These are phyloP conservation scores for Pocillopora meandrina DNA, from an alignment of 92 coral and sea anemone species.

Conservation along the genomic window DNA sequence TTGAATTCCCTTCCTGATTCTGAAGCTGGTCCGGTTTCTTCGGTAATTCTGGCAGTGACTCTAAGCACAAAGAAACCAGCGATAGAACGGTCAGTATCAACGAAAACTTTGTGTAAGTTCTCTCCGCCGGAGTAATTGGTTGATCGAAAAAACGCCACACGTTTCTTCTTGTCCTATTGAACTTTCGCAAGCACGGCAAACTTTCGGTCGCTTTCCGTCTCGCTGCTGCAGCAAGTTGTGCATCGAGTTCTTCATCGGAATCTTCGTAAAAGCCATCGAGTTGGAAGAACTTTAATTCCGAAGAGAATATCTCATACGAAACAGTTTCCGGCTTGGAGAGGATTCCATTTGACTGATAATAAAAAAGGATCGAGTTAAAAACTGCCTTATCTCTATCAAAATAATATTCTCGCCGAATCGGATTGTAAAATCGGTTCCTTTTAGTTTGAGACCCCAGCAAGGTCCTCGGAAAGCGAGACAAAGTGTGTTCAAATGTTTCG, in stretches of 20 bases:
- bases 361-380: slow-evolving; percentile 83
- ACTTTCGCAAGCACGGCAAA: slow-evolving; percentile 8
- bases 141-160: slow-evolving; percentile 82
- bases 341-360: slow-evolving; percentile 87
- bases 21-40: slow-evolving; percentile 29
- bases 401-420: slow-evolving; percentile 62
- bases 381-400: slow-evolving; percentile 80
- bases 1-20: slow-evolving; percentile 16
- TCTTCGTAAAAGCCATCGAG: slow-evolving; percentile 58
- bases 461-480: slow-evolving; percentile 78
- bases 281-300: slow-evolving; percentile 79
- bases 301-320: slow-evolving; percentile 79
- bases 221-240: background rate
- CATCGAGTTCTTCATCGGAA: slow-evolving; percentile 15
- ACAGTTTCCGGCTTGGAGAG: slow-evolving; percentile 82
- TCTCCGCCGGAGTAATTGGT: slow-evolving; percentile 65
- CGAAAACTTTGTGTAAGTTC: slow-evolving; percentile 55
- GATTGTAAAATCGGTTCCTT: slow-evolving; percentile 70
- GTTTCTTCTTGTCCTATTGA: slow-evolving; percentile 21
- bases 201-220: slow-evolving; percentile 7
- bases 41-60: slow-evolving; percentile 61
- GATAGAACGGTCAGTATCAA: slow-evolving; percentile 64
- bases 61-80: slow-evolving; percentile 68
- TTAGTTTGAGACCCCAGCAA: slow-evolving; percentile 76
- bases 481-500: slow-evolving; percentile 83